phyloP scores from a whole-genome alignment of 1,140 invertebrate species.

The Drosophila pruinosa region DNA sequence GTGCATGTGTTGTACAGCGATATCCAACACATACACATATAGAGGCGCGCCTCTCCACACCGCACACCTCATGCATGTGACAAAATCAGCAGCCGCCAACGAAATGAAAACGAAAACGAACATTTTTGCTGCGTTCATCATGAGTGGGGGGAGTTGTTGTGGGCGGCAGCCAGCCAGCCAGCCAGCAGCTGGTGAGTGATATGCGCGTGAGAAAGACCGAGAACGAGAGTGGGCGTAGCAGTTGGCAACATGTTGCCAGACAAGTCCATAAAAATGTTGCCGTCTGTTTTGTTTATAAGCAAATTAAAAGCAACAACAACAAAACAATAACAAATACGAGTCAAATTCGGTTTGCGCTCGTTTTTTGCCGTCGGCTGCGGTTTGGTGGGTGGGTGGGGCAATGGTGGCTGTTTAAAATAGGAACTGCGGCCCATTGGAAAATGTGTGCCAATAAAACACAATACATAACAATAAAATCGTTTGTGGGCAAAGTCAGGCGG shows the following conservation, averaged over 20 bases:
- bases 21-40: background rate
- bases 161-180: background rate
- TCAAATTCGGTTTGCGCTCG: slow-evolving; percentile 48
- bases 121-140: slow-evolving; percentile 60
- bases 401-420: slow-evolving; percentile 13
- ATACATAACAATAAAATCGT: slow-evolving; percentile 27
- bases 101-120: slow-evolving; percentile 64
- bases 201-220: background rate
- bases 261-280: slow-evolving; percentile 35
- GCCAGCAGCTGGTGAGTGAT: slow-evolving; percentile 4
- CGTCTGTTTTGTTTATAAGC: slow-evolving; percentile 35
- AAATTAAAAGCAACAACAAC: slow-evolving; percentile 32
- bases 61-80: slow-evolving; percentile 19
- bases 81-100: slow-evolving; percentile 8
- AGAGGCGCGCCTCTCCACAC: background rate
- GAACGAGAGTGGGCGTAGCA: slow-evolving; percentile 31
- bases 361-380: slow-evolving; percentile 6
- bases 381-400: background rate
- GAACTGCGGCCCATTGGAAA: slow-evolving; percentile 26
- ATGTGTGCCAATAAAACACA: slow-evolving; percentile 47
- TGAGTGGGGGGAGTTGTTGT: slow-evolving; percentile 26
- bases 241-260: slow-evolving; percentile 46
- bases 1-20: background rate
- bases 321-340: slow-evolving; percentile 29
- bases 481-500: background rate